Base-by-base conservation (phyloP, 1,140 invertebrate species). In the Papilio xuthus region DNA sequence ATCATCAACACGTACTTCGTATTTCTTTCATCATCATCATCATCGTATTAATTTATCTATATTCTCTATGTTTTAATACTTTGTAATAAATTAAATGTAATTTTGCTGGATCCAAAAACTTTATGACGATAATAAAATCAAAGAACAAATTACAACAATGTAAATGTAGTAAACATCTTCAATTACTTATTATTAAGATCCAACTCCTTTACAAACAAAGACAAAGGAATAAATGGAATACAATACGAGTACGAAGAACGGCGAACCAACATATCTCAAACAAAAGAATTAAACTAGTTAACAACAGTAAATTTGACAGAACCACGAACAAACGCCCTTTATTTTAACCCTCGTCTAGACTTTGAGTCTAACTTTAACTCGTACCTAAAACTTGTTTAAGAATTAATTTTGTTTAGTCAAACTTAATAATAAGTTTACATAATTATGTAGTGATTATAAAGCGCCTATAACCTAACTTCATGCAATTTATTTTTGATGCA, bases 251-350 rank as follows among this genome's bases (percentile, higher is more conserved):
- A 37, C 70, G 23, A 72, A 76, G 78, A 81, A 56, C 42, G 15
- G 60, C 70, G 63, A 79, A 78, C 79, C 74, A 83, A 80, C 79
- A 80, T 80, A 78, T 81, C 80, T 78, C 76, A 79, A 78, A 50
- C 56, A 79, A 81, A 82, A 82, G 72, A 85, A 83, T 82, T 80
- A 79, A 80, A 82, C 79, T 75, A 28, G 26, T 13, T 23, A 67
- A 67, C 20, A 60, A 26, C 26, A 67, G 60, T 67, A 67, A 67
- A 67, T 67, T 67, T 67, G 26, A 53, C 50, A n/a, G 50, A 28
- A 32, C 23, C 13, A 7, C 28, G 13, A 67, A 28, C 60, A 67
- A 26, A 67, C 60, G 32, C 60, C 60, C 60, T 67, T 67, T 28
- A 4, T 28, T 67, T 67, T 18, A 28, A 15, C 60, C 60, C 60